These are phyloP conservation scores for Engystomops pustulosus DNA, from an alignment of 2,113 vertebrate genomes.

Conservation along the genomic window DNA sequence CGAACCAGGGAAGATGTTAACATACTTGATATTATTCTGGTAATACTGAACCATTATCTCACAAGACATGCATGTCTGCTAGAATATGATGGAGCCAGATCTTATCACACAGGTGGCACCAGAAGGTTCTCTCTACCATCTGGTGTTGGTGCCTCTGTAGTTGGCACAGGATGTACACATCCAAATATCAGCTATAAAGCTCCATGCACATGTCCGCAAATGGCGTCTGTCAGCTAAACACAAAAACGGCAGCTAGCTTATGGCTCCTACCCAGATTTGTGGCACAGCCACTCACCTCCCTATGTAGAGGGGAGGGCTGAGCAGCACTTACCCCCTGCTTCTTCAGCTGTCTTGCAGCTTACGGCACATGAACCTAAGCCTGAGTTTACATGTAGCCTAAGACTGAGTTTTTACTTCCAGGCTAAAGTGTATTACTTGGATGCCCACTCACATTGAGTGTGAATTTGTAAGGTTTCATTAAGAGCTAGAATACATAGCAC, in stretches of 20 bases:
- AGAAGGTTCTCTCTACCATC: not conserved
- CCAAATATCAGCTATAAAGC: not conserved
- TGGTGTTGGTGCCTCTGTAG: not conserved
- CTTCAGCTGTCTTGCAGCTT: no score
- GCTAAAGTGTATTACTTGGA: not conserved
- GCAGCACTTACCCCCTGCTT: no score
- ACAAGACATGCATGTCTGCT: not conserved
- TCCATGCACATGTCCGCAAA: no score
- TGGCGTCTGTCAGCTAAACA: no score
- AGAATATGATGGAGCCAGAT: not conserved
- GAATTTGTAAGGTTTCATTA: not conserved
- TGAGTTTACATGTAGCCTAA: no score
- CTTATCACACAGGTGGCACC: not conserved
- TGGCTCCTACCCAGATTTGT: no score
- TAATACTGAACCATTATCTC: not conserved
- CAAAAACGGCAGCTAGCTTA: no score
- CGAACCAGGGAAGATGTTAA: slow-evolving; percentile 5
- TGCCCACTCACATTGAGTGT: not conserved
- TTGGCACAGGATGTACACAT: not conserved
- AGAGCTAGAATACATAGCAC: not conserved
- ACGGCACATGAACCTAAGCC: no score
- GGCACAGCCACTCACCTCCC: no score
- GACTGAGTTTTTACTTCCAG: no score
- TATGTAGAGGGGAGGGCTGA: no score
- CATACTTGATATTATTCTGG: not conserved